Evolutionary conservation across 1,140 invertebrate genomes (phyloP).

Genomic region (Mylabris phalerata): DNA sequence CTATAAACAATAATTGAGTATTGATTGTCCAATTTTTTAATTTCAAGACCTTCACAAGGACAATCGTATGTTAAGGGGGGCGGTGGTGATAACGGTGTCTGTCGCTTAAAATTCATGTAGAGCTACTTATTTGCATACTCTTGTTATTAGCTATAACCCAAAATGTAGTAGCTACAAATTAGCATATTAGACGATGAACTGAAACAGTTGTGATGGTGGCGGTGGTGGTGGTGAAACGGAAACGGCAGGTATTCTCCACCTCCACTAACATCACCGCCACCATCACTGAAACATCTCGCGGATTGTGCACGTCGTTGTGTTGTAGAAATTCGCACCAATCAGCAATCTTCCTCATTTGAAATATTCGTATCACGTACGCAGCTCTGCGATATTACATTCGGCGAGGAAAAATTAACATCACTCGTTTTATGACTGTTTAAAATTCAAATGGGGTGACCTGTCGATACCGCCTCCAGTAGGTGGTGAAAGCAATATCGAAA

Average conservation of each 20-base stretch:
- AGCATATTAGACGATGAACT: constrained; percentile 28
- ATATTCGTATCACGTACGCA: constrained; percentile 32
- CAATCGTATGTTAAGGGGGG: too few relatives aligned
- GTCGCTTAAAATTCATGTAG: too few relatives aligned
- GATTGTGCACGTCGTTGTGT: constrained; percentile 10
- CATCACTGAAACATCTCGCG: constrained; percentile 4
- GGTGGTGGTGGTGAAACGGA: not conserved
- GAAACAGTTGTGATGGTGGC: not conserved
- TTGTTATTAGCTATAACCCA: constrained; percentile 28
- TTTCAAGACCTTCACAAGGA: too few relatives aligned
- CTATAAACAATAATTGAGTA: too few relatives aligned
- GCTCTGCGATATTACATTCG: constrained; percentile 38
- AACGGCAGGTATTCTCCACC: constrained; percentile 12
- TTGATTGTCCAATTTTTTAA: too few relatives aligned
- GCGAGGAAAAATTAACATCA: constrained; percentile 41
- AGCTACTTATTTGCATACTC: constrained; percentile 18
- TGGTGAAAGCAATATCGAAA: constrained; percentile 32
- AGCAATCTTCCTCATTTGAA: constrained; percentile 9
- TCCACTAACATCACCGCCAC: too few relatives aligned
- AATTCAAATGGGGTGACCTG: constrained; percentile 35
- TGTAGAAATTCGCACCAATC: constrained; percentile 23
- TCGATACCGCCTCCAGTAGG: constrained; percentile 26
- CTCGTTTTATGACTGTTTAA: constrained; percentile 42
- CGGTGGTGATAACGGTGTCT: too few relatives aligned
- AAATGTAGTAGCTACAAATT: constrained; percentile 25